Evolutionary conservation across 2,113 vertebrate genomes (phyloP), one percentile per base, ranked within the genome.

Genomic region (Elaphurus davidianus): DNA sequence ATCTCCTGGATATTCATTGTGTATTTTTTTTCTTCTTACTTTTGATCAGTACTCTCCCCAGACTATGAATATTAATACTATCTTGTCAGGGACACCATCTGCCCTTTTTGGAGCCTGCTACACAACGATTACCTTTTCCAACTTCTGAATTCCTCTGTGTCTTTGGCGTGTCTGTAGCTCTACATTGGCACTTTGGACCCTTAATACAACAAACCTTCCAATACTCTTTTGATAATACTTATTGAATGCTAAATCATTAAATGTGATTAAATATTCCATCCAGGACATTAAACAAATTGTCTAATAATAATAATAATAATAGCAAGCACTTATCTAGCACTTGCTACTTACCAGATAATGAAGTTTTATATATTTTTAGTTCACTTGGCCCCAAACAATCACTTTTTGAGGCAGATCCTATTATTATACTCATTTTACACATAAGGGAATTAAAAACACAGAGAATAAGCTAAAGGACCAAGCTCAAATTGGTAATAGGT

Each of bases 301-400:
- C 3, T 87, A 33, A 40, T 62, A 50, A 40, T n/a, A 67, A 50
- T n/a, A 17, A 54, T 30, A 27, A 54, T 16, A 76, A 62, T 40
- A 81, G 16, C 1, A 59, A 86, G 64, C 54, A 28, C 28, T 71
- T 85, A 52, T 15, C 25, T 19, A 92, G 7, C 13, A 54, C n/a
- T 94, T 67, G 27, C 10, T 71, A 25, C n/a, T 43, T 1, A 81
- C 2, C 14, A 96, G n/a, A 36, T 81, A 94, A 62, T 84, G 78
- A 90, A 45, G 11, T 50, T 94, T 90, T 62, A 60, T 3, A 15
- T 94, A 84, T 62, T 95, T 93, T 96, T 88, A 93, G 25, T 5
- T 82, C 23, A 78, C 11, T 79, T 92, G 52, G 3, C 6, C 3
- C 8, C 6, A 95, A 67, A 64, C 5, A 71, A 81, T 13, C 43